Conservation (phyloP, 1,140 invertebrate genomes). For the Drosophila saltans region DNA sequence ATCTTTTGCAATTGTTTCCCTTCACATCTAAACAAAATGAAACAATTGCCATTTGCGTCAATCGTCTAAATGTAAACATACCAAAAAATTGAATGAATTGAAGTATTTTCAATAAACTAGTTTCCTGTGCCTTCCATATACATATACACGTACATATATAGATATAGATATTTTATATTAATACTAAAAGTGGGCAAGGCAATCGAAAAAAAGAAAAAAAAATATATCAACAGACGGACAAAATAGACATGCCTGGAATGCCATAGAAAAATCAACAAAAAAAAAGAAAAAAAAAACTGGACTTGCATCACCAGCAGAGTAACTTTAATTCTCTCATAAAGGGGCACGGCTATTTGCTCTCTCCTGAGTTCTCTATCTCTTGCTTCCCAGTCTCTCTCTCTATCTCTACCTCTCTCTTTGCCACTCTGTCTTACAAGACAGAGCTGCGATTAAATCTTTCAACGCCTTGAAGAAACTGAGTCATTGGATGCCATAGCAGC, state of each 20-base stretch:
- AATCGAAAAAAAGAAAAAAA: constrained; percentile 23
- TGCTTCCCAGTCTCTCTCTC: not conserved
- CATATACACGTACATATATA: not conserved
- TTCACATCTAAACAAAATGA: constrained; percentile 29
- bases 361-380: not conserved
- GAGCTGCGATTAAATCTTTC: constrained; percentile 70
- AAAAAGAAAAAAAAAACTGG: constrained; percentile 42
- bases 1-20: not conserved
- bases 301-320: constrained; percentile 35
- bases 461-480: constrained; percentile 69
- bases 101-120: not conserved
- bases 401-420: not conserved
- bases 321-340: not conserved
- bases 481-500: constrained; percentile 63
- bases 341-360: constrained; percentile 15
- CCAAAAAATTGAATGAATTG: not conserved
- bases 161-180: constrained; percentile 9
- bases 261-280: constrained; percentile 21
- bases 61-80: constrained; percentile 1
- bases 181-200: constrained; percentile 11
- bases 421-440: constrained; percentile 26
- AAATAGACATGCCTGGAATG: constrained; percentile 43
- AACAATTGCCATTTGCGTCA: constrained; percentile 30
- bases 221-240: constrained; percentile 7
- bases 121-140: not conserved